Percentiles rank a stretch among this genome's conserved stretches.
phyloP scores from a whole-genome alignment of 2,888 invertebrate species.

The Celastrina argiolus region DNA sequence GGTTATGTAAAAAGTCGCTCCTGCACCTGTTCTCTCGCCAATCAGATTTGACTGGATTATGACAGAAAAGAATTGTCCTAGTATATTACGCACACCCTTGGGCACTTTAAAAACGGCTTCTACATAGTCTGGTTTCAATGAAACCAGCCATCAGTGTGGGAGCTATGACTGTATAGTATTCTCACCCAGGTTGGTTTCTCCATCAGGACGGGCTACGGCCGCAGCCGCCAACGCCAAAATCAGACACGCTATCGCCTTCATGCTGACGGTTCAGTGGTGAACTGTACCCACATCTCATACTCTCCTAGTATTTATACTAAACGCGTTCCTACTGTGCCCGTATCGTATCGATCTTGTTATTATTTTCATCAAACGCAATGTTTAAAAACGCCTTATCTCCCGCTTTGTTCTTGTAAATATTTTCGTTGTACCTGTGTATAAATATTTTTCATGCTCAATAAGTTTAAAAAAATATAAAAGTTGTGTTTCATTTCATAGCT shows the following conservation, averaged over 20 bases:
- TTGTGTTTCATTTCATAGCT: too few species aligned
- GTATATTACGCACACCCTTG: too few species aligned
- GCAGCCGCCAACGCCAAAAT: conserved; percentile 55
- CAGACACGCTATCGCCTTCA: conserved; percentile 54
- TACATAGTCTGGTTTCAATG: too few species aligned
- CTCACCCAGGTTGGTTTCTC: conserved; percentile 54
- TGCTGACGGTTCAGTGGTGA: conserved; percentile 47
- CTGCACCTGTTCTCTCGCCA: too few species aligned
- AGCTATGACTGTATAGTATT: too few species aligned
- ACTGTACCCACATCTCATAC: conserved; percentile 44
- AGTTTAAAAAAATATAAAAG: too few species aligned
- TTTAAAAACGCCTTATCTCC: not conserved
- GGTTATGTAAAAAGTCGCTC: too few species aligned
- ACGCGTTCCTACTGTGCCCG: not conserved
- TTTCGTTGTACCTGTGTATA: not conserved
- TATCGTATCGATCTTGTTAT: not conserved
- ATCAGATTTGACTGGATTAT: too few species aligned
- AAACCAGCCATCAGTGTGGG: too few species aligned
- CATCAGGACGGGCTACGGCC: conserved; percentile 55
- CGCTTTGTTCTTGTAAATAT: not conserved
- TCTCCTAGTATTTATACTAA: conserved; percentile 13
- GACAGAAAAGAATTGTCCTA: too few species aligned
- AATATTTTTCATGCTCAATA: too few species aligned
- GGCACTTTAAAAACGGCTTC: too few species aligned
- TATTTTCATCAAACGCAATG: not conserved